Evolutionary conservation across 2,888 invertebrate species (phyloP).

Genomic region (Tachina lurida): DNA sequence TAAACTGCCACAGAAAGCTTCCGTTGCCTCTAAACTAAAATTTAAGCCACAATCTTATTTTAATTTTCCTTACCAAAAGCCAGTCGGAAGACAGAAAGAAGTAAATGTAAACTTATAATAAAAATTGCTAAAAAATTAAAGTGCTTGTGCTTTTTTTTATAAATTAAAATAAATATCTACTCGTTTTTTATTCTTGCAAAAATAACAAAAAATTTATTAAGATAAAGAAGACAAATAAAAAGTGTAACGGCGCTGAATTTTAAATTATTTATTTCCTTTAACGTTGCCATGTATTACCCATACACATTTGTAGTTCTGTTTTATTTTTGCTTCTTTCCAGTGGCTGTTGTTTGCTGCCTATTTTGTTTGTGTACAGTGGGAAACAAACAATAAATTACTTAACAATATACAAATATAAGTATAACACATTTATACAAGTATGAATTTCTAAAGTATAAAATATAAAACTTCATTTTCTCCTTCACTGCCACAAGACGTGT

Average conservation of each 20-base stretch:
- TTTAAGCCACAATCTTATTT: neutral
- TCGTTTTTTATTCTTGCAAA: neutral
- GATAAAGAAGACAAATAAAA: slow-evolving; percentile 38
- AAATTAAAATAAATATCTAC: slow-evolving; percentile 9
- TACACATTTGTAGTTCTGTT: slow-evolving; percentile 4
- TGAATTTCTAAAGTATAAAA: neutral
- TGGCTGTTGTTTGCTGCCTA: neutral
- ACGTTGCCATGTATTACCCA: slow-evolving; percentile 23
- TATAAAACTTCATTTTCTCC: neutral
- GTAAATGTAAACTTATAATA: neutral
- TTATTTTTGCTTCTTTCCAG: neutral
- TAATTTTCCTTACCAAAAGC: neutral
- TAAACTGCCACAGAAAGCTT: no score
- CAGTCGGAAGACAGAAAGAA: slow-evolving; percentile 15
- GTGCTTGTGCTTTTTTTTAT: neutral
- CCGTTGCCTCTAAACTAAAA: no score
- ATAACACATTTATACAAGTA: neutral
- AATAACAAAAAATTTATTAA: slow-evolving; percentile 22
- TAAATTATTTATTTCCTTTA: slow-evolving; percentile 38
- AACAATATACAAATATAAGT: neutral
- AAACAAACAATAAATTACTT: neutral
- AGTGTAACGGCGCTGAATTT: slow-evolving; percentile 31
- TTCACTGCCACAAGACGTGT: neutral
- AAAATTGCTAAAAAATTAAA: neutral
- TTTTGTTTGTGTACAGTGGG: neutral